These are phyloP conservation scores for Strigamia transsilvanica DNA, from an alignment of 2,888 invertebrate species.

Conservation along the genomic window DNA sequence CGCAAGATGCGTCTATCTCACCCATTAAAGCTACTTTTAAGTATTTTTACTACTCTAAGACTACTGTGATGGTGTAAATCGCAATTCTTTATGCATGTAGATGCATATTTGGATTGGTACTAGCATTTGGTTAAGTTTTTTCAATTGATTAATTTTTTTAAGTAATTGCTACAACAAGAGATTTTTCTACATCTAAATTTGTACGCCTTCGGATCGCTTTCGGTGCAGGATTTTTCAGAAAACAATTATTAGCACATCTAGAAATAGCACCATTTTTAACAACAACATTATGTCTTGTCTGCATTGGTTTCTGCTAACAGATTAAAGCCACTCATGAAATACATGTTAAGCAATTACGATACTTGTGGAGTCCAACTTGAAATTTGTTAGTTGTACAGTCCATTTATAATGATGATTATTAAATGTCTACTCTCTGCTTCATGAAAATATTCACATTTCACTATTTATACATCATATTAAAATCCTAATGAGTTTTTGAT, in stretches of 20 bases:
- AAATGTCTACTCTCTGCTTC: not conserved
- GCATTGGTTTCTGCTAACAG: not conserved
- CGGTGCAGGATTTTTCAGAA: not conserved
- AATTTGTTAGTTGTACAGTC: not conserved
- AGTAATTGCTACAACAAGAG: not conserved
- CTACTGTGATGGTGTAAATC: slow-evolving; percentile 40
- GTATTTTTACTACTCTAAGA: not conserved
- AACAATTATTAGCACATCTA: not conserved
- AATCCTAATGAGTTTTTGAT: slow-evolving; percentile 6
- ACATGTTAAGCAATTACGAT: not conserved
- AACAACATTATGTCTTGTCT: not conserved
- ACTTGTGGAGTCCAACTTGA: not conserved
- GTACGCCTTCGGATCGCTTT: slow-evolving; percentile 42
- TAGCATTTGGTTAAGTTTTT: not conserved
- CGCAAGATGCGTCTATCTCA: not conserved
- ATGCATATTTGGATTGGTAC: slow-evolving; percentile 23
- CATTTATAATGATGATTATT: not conserved
- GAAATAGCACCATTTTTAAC: not conserved
- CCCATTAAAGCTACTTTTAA: not conserved
- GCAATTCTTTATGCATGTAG: slow-evolving; percentile 29
- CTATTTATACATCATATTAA: slow-evolving; percentile 9
- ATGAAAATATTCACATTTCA: not conserved
- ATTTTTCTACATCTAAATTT: slow-evolving; percentile 2
- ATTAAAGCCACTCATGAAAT: not conserved
- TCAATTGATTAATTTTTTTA: not conserved